Conservation (phyloP, 2,797 vertebrate genomes). For the Astyanax mexicanus region DNA sequence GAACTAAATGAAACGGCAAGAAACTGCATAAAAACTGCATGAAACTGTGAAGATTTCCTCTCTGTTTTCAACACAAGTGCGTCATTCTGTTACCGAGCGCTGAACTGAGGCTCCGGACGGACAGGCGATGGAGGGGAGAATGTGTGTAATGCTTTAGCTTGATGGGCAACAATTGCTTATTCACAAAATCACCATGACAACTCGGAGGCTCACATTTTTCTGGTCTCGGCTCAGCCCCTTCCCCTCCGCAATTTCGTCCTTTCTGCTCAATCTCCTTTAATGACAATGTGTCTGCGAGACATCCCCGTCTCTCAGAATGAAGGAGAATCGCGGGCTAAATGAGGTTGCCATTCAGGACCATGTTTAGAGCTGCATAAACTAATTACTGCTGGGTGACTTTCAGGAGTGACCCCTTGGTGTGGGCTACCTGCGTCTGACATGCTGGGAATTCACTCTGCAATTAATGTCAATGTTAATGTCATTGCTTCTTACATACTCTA, state of each 20-base stretch:
- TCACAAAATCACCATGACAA: slow-evolving; percentile 83
- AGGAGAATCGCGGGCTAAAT: slow-evolving; percentile 3
- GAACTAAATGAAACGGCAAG: no score
- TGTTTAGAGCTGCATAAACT: slow-evolving; percentile 7
- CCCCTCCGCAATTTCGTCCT: slow-evolving; percentile 62
- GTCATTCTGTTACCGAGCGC: slow-evolving; percentile 27
- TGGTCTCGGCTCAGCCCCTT: slow-evolving; percentile 59
- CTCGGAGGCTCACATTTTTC: slow-evolving; percentile 70
- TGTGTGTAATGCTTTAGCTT: slow-evolving; percentile 72
- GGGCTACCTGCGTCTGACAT: slow-evolving; percentile 12
- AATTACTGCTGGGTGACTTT: slow-evolving; percentile 26
- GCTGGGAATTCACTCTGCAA: slow-evolving; percentile 5
- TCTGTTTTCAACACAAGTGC: neutral
- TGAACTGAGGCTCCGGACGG: slow-evolving; percentile 43
- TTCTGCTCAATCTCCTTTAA: slow-evolving; percentile 67
- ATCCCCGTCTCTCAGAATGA: slow-evolving; percentile 62
- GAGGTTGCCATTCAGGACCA: neutral
- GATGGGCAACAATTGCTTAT: slow-evolving; percentile 74
- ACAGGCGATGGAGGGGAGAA: slow-evolving; percentile 37
- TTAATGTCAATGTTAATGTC: neutral
- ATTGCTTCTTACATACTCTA: neutral
- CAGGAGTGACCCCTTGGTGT: neutral
- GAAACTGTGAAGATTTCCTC: slow-evolving; percentile 4
- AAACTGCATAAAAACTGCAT: no score
- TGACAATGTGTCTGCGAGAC: slow-evolving; percentile 61